Percentiles rank a stretch among this genome's conserved stretches.
Evolutionary conservation across 2,113 vertebrate species (phyloP).

Genomic region (Morone saxatilis): DNA sequence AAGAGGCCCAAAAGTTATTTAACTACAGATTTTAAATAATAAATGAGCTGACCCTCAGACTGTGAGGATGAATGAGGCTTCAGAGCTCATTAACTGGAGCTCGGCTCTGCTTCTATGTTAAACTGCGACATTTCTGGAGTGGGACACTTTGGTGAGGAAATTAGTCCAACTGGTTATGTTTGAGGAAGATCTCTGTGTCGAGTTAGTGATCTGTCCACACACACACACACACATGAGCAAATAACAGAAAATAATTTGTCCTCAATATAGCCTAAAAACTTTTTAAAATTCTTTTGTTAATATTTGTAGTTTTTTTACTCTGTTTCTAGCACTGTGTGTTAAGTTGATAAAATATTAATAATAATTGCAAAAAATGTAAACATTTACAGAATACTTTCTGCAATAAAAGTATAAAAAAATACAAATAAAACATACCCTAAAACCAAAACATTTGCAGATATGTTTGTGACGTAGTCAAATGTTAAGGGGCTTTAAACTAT

Average conservation of each 20-base stretch:
- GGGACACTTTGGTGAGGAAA: background rate
- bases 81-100: slow-evolving; percentile 12
- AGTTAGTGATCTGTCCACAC: background rate
- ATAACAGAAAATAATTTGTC: background rate
- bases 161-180: background rate
- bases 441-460: background rate
- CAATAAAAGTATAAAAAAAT: no score
- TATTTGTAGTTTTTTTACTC: no score
- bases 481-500: slow-evolving; percentile 1
- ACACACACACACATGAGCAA: background rate
- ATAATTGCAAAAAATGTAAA: no score
- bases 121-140: background rate
- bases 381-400: no score
- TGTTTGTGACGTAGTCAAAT: background rate
- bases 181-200: background rate
- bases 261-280: no score
- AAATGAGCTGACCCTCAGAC: background rate
- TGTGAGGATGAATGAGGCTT: background rate
- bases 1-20: background rate
- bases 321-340: no score
- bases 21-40: background rate
- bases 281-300: no score
- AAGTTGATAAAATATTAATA: no score
- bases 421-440: background rate
- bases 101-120: background rate